Conservation (phyloP, 2,797 vertebrate species). For the Hybognathus amarus region DNA sequence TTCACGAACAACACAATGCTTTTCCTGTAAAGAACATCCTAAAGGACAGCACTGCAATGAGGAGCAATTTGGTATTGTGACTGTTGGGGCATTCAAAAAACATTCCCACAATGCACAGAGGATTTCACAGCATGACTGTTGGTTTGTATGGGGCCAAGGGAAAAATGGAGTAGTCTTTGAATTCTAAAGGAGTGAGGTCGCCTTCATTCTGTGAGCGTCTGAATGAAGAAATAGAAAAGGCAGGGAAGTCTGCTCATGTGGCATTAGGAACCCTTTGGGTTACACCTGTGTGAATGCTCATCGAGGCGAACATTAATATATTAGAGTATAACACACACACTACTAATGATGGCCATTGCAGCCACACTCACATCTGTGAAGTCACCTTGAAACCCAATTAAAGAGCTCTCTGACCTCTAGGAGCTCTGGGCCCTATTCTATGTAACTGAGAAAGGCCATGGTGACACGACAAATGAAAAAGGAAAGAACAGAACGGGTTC, state of each 20-base stretch:
- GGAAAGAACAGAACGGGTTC: conserved; percentile 14
- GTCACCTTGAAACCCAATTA: conserved; percentile 58
- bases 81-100: background rate
- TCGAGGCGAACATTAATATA: conserved; percentile 18
- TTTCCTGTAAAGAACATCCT: conserved; percentile 4
- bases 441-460: conserved; percentile 31
- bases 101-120: conserved; percentile 23
- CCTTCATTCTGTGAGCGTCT: conserved; percentile 15
- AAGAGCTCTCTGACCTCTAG: conserved; percentile 47
- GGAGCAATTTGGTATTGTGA: no score
- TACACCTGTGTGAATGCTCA: background rate
- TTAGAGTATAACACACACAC: conserved; percentile 51
- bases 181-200: conserved; percentile 19
- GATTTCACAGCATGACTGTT: background rate
- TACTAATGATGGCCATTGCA: conserved; percentile 49
- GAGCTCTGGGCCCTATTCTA: conserved; percentile 26
- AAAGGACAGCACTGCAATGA: no score
- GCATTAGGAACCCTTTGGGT: conserved; percentile 9
- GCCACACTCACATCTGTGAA: conserved; percentile 36
- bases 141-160: background rate
- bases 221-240: conserved; percentile 29
- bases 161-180: background rate
- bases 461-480: conserved; percentile 38
- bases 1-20: background rate
- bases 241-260: conserved; percentile 39